These are phyloP conservation scores for Empidonax alnorum DNA, from an alignment of 2,113 vertebrate species.

Conservation along the genomic window DNA sequence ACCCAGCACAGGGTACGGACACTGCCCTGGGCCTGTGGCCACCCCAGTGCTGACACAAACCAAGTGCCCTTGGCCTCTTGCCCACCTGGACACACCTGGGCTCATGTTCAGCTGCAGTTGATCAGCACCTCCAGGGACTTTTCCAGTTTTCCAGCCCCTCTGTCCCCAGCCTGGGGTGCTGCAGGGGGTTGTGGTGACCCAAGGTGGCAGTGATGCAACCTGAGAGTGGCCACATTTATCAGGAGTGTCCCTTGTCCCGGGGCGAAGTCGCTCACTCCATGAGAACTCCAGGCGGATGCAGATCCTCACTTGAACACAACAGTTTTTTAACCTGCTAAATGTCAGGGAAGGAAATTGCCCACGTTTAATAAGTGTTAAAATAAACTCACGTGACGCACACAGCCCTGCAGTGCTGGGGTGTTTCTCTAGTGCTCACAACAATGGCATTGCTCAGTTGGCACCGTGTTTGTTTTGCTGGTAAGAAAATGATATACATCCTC, in stretches of 20 bases:
- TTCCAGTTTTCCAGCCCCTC: neutral
- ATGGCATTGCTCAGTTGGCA: neutral
- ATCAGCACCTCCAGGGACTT: neutral
- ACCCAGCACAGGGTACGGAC: neutral
- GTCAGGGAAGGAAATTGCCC: neutral
- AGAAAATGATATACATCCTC: constrained; percentile 47
- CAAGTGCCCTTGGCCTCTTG: neutral
- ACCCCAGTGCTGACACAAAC: neutral
- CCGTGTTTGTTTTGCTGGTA: neutral
- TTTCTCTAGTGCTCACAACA: neutral
- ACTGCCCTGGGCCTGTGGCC: neutral
- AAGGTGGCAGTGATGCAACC: neutral
- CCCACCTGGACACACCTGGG: neutral
- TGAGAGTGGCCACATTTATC: neutral
- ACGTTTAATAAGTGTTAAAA: neutral
- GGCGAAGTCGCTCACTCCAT: rapidly evolving
- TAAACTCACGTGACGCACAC: neutral
- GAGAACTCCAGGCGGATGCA: neutral
- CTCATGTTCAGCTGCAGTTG: neutral
- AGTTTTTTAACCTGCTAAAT: neutral
- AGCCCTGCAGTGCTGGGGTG: neutral
- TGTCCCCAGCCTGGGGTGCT: neutral
- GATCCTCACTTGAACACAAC: neutral
- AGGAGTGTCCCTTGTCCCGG: neutral
- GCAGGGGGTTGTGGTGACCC: neutral